phyloP scores from a whole-genome alignment of 2,888 invertebrate genomes.

The Linnaemya tessellans region DNA sequence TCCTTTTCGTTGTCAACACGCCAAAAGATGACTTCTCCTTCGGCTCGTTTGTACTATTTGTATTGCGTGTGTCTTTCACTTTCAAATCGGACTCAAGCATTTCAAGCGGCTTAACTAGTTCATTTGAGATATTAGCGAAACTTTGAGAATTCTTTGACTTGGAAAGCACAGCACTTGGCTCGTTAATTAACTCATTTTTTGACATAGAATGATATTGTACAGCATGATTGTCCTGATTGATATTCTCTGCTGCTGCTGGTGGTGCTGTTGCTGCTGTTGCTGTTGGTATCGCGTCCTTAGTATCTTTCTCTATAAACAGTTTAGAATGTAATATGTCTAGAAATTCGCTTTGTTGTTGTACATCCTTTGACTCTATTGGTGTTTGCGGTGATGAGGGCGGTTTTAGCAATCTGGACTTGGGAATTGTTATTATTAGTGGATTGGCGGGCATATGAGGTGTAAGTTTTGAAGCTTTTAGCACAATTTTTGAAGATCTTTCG shows the following conservation, averaged over 20 bases:
- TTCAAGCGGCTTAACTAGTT: not conserved
- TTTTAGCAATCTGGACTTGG: constrained; percentile 47
- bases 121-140: not conserved
- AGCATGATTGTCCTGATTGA: constrained; percentile 2
- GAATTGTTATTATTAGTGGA: constrained; percentile 61
- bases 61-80: not conserved
- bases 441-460: constrained; percentile 37
- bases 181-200: not conserved
- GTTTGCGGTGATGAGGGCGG: constrained; percentile 12
- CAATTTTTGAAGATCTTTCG: constrained; percentile 50
- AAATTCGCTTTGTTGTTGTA: constrained; percentile 10
- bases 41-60: not conserved
- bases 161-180: not conserved
- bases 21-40: not conserved
- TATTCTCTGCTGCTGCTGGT: not conserved
- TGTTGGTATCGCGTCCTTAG: not conserved
- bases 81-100: not conserved
- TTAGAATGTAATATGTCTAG: constrained; percentile 28
- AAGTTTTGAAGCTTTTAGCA: constrained; percentile 56
- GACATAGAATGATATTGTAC: not conserved
- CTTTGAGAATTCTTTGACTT: constrained; percentile 18
- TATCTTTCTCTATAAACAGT: constrained; percentile 33
- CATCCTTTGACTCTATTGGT: constrained; percentile 3
- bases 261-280: not conserved
- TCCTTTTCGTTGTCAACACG: constrained; percentile 10